Evolutionary conservation across 2,113 vertebrate species (phyloP).

Genomic region (Triplophysa siluroides): DNA sequence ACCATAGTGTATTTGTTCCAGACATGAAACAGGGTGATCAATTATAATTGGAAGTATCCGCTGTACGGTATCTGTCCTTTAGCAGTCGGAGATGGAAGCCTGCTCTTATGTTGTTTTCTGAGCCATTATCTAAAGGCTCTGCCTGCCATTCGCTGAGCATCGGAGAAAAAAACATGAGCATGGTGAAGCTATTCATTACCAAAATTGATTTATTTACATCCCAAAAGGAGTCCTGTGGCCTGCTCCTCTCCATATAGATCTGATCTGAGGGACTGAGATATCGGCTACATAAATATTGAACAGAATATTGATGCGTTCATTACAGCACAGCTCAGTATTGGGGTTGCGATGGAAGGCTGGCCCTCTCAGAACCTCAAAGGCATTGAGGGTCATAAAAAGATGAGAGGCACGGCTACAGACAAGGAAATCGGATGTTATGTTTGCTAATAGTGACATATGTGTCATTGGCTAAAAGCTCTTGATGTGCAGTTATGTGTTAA

Average conservation of each 20-base stretch:
- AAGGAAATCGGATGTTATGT: not conserved
- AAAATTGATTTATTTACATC: constrained; percentile 63
- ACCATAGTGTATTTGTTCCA: not conserved
- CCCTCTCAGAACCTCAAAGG: constrained; percentile 21
- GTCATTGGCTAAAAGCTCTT: not conserved
- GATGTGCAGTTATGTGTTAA: not conserved
- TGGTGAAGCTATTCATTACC: constrained; percentile 61
- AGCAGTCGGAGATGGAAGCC: constrained; percentile 13
- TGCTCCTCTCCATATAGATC: constrained; percentile 56
- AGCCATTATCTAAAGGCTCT: constrained; percentile 43
- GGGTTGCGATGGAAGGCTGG: constrained; percentile 50
- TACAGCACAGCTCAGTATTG: constrained; percentile 71
- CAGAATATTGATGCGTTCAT: constrained; percentile 80
- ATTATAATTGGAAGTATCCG: constrained; percentile 11
- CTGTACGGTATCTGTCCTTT: not conserved
- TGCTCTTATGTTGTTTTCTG: constrained; percentile 37
- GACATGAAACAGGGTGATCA: not conserved
- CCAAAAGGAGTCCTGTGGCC: constrained; percentile 49
- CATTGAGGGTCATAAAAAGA: not conserved
- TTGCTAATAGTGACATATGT: not conserved
- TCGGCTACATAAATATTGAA: constrained; percentile 80
- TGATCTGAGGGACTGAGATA: constrained; percentile 59
- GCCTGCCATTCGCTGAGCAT: constrained; percentile 38
- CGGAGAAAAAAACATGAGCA: constrained; percentile 37
- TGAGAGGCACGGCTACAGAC: not conserved